Conservation (phyloP, 2,888 invertebrate genomes). For the Marronus borbonicus region DNA sequence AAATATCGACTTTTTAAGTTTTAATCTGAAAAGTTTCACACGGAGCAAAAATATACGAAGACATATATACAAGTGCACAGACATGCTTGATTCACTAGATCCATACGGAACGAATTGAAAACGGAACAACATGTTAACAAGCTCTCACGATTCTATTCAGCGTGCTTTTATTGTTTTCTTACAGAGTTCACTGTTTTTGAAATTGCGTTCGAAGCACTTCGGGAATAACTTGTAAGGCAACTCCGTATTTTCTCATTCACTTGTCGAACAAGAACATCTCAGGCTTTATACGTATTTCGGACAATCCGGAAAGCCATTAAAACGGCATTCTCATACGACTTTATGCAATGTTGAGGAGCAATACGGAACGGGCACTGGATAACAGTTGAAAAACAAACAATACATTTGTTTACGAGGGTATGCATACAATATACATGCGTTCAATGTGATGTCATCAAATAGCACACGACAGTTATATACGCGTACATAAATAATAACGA, state of each 20-base stretch:
- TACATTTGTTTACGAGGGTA: background rate
- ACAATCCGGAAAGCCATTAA: constrained; percentile 20
- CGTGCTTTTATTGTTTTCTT: background rate
- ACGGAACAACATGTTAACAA: background rate
- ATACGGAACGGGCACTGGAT: background rate
- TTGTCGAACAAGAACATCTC: background rate
- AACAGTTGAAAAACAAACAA: constrained; percentile 2
- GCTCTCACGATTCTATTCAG: background rate
- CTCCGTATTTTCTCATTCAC: constrained; percentile 8
- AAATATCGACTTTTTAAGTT: no score
- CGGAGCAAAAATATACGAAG: no score
- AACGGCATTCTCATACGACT: background rate
- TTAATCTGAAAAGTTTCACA: no score
- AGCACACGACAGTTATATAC: background rate
- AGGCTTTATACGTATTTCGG: background rate
- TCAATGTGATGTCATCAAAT: background rate
- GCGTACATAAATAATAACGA: constrained; percentile 11
- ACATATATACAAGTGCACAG: no score
- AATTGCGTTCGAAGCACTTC: background rate
- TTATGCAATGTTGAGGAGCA: background rate
- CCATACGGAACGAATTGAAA: background rate
- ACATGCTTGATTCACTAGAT: no score
- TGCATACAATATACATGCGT: background rate
- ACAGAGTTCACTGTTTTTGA: background rate
- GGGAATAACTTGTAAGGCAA: background rate